Evolutionary conservation across 2,113 vertebrate species (phyloP), one percentile per base, ranked within the genome.

Genomic region (Taxidea taxus): DNA sequence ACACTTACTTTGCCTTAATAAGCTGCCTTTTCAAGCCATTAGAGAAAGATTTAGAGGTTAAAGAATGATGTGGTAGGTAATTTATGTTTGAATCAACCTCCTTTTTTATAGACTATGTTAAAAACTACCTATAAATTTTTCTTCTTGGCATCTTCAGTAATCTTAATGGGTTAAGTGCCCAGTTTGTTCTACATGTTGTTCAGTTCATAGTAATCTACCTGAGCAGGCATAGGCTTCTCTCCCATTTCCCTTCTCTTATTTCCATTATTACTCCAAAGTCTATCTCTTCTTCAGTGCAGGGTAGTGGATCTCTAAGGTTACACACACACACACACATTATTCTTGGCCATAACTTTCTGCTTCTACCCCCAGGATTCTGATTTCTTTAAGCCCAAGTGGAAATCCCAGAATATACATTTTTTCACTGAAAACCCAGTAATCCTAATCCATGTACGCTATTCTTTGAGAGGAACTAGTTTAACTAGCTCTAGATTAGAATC

Each of bases 41-140:
- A 97, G 90, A 94, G 94, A 97, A 98, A 97, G 94, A 97, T 98
- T 95, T 97, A 95, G 88, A 98, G 96, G 90, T 97, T 97, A 96
- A 97, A 97, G 94, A 97, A 97, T 97, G 96, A 97, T 95, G 42
- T 95, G 85, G 81, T 83, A 77, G 90, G 68, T 97, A 90, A 98
- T 97, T 97, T 97, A 97, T 93, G 82, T 97, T 97, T 96, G 82
- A 96, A 96, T 97, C 94, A 94, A 82, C 94, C 82, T 88, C 60
- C 64, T 83, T 37, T 96, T 96, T 97, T 97, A 97, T 95, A 96
- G 96, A 80, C 95, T 94, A 90, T 94, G 72, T 96, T 96, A 95
- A 96, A 95, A 97, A 94, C 94, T 95, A 87, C 75, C 96, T 97
- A 93, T 97, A 97, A 98, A 97, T 97, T 97, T 94, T 97, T 95